Conservation (phyloP, 2,888 invertebrate species). For the Mythimna pallens region DNA sequence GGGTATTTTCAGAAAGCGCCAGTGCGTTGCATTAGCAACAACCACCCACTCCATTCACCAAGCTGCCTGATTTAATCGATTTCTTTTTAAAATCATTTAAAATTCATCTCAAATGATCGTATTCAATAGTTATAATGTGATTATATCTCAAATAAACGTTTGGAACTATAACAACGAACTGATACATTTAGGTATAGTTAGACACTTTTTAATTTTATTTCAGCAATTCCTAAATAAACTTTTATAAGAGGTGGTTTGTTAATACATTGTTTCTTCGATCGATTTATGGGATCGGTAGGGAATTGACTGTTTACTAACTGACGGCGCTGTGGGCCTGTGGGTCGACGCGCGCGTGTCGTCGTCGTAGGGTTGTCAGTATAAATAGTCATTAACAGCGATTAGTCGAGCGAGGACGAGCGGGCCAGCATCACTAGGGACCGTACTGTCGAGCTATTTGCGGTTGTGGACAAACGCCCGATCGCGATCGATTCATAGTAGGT, state of each 20-base stretch:
- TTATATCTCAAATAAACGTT: background rate
- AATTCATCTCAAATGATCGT: background rate
- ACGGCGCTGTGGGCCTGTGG: background rate
- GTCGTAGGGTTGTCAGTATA: background rate
- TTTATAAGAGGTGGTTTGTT: background rate
- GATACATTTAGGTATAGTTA: background rate
- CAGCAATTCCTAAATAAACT: background rate
- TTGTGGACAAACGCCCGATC: background rate
- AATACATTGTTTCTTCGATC: too few species aligned
- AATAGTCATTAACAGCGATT: background rate
- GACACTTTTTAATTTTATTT: background rate
- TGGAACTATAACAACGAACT: background rate
- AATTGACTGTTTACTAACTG: background rate
- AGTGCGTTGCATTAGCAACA: constrained; percentile 4
- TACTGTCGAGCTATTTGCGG: background rate
- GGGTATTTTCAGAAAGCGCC: background rate
- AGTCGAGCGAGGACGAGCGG: background rate
- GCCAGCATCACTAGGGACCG: background rate
- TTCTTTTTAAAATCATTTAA: background rate
- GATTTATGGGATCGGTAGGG: too few species aligned
- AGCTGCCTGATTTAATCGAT: constrained; percentile 6
- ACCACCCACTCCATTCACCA: background rate
- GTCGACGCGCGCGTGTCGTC: too few species aligned
- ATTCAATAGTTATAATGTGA: background rate
- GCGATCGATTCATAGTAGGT: background rate